Percentiles rank a stretch among this genome's conserved stretches.
phyloP scores from a whole-genome alignment of 2,888 invertebrate genomes.

The Ormyrus thymus region DNA sequence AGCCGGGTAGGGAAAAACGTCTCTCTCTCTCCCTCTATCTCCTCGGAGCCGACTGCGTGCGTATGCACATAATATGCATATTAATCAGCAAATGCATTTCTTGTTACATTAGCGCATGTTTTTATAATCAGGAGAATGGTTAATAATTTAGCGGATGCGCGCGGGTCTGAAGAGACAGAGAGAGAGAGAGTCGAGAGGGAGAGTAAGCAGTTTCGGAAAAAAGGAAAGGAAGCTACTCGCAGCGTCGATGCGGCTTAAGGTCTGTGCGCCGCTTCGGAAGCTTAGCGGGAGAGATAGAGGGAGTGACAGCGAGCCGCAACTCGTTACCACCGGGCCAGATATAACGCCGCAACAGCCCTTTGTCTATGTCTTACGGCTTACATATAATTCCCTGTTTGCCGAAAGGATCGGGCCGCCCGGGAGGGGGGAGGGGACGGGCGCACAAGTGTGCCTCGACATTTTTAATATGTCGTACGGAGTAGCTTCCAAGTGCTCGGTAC shows the following conservation, averaged over 20 bases:
- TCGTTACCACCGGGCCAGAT: constrained; percentile 32
- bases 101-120: constrained; percentile 43
- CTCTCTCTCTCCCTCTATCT: too few species aligned
- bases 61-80: constrained; percentile 37
- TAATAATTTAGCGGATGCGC: constrained; percentile 51
- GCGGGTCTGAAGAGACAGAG: constrained; percentile 21
- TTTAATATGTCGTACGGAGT: constrained; percentile 71
- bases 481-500: constrained; percentile 57
- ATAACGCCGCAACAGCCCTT: constrained; percentile 63
- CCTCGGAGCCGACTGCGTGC: constrained; percentile 4
- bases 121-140: constrained; percentile 44
- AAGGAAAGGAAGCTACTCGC: constrained; percentile 42
- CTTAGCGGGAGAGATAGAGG: constrained; percentile 61
- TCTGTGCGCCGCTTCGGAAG: constrained; percentile 67
- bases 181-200: constrained; percentile 28
- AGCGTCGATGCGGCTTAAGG: constrained; percentile 72
- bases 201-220: not conserved
- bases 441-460: constrained; percentile 73
- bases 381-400: constrained; percentile 81
- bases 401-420: constrained; percentile 73
- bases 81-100: constrained; percentile 53
- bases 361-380: constrained; percentile 79
- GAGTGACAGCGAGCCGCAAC: constrained; percentile 39
- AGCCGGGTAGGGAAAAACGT: too few species aligned
- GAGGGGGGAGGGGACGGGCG: constrained; percentile 56